These are phyloP conservation scores for Lamprotornis superbus DNA, from an alignment of 2,113 vertebrate species.

Conservation along the genomic window DNA sequence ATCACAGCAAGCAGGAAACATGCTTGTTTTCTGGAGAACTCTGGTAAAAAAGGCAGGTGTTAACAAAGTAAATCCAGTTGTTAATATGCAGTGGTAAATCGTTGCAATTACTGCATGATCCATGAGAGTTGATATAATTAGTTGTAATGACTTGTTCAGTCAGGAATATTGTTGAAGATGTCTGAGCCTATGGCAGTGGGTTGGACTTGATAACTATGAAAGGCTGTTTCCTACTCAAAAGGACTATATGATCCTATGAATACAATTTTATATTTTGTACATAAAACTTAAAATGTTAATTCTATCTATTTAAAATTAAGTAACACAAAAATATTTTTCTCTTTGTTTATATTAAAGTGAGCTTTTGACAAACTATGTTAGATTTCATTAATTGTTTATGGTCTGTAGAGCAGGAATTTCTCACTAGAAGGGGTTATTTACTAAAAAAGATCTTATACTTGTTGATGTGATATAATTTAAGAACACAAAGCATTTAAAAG, in stretches of 20 bases:
- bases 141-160: background rate
- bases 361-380: conserved; percentile 43
- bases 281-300: background rate
- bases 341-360: background rate
- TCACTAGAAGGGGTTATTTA: conserved; percentile 6
- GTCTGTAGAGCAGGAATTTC: conserved; percentile 24
- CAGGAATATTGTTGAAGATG: background rate
- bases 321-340: background rate
- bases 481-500: background rate
- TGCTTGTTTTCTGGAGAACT: conserved; percentile 15
- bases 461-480: conserved; percentile 23
- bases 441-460: background rate
- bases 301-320: background rate
- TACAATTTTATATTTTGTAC: background rate
- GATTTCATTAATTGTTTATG: conserved; percentile 33
- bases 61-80: conserved; percentile 10
- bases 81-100: background rate
- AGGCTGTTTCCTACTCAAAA: background rate
- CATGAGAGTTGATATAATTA: background rate
- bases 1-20: conserved; percentile 61
- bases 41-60: conserved; percentile 5
- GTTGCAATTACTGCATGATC: conserved; percentile 3
- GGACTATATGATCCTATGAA: background rate
- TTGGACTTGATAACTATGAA: background rate
- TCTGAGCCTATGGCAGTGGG: rapidly evolving